A percentile compares a stretch with the other conserved stretches of the same genome.
Evolutionary conservation across 2,113 vertebrate species (phyloP).

Genomic region (Eurypyga helias): DNA sequence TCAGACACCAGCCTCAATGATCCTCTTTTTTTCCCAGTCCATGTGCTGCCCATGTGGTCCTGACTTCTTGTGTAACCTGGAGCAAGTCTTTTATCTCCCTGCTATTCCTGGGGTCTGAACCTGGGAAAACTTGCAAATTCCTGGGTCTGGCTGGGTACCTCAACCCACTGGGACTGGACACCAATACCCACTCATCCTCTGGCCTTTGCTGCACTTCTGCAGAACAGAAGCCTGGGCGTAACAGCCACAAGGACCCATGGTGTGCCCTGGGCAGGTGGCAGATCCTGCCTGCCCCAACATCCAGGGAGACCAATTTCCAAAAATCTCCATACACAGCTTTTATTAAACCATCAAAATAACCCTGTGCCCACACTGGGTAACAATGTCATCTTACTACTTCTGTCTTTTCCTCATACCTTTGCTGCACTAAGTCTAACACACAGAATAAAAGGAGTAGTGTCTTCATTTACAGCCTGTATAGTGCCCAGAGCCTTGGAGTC

Average conservation of each 20-base stretch:
- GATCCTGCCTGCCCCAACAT: neutral
- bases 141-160: neutral
- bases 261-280: neutral
- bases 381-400: neutral
- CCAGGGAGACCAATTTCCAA: neutral
- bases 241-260: neutral
- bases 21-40: neutral
- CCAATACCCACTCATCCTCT: neutral
- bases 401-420: neutral
- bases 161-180: neutral
- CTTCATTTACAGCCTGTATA: neutral
- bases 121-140: neutral
- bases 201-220: neutral
- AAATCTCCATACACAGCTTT: rapidly evolving
- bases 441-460: neutral
- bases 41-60: too few species aligned
- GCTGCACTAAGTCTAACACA: neutral
- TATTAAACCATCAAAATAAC: neutral
- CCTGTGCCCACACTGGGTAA: neutral
- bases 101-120: neutral
- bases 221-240: neutral
- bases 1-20: neutral
- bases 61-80: neutral
- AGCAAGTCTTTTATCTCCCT: neutral
- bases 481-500: neutral